Conservation (phyloP, 2,797 vertebrate species). For the Argentina silus region DNA sequence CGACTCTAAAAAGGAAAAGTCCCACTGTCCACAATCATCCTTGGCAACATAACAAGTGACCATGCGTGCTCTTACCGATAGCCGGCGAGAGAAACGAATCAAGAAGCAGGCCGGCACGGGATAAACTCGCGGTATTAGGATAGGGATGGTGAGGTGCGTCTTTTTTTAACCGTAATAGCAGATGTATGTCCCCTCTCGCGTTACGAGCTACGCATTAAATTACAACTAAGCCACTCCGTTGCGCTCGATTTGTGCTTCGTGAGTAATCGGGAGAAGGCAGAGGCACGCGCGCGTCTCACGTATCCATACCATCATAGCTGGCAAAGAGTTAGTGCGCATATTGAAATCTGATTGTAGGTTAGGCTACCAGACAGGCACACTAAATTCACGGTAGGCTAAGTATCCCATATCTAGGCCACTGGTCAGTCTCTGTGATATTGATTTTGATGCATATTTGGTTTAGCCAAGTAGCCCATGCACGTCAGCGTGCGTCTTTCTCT, state of each 20-base stretch:
- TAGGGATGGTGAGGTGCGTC: background rate
- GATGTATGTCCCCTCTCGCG: conserved; percentile 15
- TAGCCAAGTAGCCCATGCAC: too few relatives aligned
- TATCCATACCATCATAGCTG: conserved; percentile 14
- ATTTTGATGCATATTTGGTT: background rate
- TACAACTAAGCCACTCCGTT: background rate
- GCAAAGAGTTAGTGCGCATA: background rate
- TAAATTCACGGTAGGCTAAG: background rate
- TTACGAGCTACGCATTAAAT: conserved; percentile 22
- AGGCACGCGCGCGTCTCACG: conserved; percentile 18
- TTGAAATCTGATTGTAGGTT: background rate
- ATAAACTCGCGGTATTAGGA: background rate
- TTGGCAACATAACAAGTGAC: background rate
- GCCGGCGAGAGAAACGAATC: background rate
- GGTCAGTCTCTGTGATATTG: too few relatives aligned
- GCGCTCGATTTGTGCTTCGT: conserved; percentile 11
- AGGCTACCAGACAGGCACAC: background rate
- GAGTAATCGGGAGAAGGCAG: background rate
- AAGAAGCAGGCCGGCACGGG: background rate
- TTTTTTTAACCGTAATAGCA: conserved; percentile 21
- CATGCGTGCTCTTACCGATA: conserved; percentile 12
- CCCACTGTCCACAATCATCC: too few relatives aligned
- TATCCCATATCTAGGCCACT: background rate
- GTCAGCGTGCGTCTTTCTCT: background rate
- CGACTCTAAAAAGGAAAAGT: too few relatives aligned